Conservation (phyloP, 2,113 vertebrate genomes). For the Leptosomus discolor region DNA sequence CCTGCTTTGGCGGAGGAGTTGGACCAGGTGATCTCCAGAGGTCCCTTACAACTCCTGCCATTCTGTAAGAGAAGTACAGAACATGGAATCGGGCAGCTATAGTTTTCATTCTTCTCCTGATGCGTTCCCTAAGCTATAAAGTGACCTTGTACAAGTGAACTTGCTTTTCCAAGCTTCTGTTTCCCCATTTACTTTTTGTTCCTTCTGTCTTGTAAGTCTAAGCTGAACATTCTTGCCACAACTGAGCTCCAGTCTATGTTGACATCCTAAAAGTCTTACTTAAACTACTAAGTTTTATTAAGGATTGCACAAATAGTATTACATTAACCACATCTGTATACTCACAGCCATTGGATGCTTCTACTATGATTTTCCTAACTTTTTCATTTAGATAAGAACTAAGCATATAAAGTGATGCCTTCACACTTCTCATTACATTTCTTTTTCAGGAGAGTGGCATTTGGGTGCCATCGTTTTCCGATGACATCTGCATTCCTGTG, state of each 20-base stretch:
- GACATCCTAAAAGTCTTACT: background rate
- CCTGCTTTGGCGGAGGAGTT: no score
- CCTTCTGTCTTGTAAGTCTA: background rate
- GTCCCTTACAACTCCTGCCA: no score
- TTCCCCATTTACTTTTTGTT: background rate
- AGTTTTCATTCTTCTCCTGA: background rate
- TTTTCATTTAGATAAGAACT: background rate
- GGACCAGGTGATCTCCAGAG: no score
- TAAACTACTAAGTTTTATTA: background rate
- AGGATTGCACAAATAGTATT: background rate
- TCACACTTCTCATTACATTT: background rate
- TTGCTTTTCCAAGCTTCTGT: background rate
- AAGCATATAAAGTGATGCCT: background rate
- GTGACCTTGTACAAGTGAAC: background rate
- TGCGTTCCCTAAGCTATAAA: background rate
- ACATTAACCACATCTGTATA: background rate
- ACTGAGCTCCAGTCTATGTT: background rate
- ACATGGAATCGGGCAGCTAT: background rate
- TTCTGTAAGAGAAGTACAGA: no score
- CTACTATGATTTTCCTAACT: background rate
- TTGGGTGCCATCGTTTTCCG: slow-evolving; percentile 86
- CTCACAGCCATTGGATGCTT: background rate
- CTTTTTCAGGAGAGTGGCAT: slow-evolving; percentile 77
- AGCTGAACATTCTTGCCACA: background rate
- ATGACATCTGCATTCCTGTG: slow-evolving; percentile 81